These are phyloP conservation scores for Phengaris alcon DNA, from an alignment of 2,888 invertebrate genomes.

Conservation along the genomic window DNA sequence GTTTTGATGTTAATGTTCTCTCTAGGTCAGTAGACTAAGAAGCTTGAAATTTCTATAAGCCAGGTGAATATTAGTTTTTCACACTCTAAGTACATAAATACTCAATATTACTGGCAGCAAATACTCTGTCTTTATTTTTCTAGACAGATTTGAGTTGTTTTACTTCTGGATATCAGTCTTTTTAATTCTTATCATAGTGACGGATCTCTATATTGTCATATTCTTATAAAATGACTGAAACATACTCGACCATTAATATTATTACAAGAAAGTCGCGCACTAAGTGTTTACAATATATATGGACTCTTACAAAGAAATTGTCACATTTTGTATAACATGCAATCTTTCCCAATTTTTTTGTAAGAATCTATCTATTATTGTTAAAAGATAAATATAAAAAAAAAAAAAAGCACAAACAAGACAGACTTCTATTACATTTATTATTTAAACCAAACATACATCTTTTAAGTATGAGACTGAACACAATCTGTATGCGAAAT, in stretches of 20 bases:
- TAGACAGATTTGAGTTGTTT: constrained; percentile 10
- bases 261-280: neutral
- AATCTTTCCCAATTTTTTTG: neutral
- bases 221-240: constrained; percentile 18
- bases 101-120: neutral
- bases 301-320: neutral
- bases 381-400: constrained; percentile 1
- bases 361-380: neutral
- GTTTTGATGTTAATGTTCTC: neutral
- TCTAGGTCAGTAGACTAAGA: neutral
- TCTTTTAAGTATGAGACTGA: neutral
- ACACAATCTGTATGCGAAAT: constrained; percentile 3
- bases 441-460: neutral
- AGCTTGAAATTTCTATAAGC: neutral
- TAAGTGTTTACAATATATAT: neutral
- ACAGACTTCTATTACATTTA: neutral
- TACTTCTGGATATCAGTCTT: constrained; percentile 4
- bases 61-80: neutral
- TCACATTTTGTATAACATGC: neutral
- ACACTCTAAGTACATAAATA: constrained; percentile 2
- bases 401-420: constrained; percentile 2
- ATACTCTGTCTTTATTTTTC: neutral
- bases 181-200: constrained; percentile 21
- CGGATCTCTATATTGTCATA: constrained; percentile 25
- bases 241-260: neutral